Conservation (phyloP, 1,140 invertebrate species). For the Coptotermes formosanus region DNA sequence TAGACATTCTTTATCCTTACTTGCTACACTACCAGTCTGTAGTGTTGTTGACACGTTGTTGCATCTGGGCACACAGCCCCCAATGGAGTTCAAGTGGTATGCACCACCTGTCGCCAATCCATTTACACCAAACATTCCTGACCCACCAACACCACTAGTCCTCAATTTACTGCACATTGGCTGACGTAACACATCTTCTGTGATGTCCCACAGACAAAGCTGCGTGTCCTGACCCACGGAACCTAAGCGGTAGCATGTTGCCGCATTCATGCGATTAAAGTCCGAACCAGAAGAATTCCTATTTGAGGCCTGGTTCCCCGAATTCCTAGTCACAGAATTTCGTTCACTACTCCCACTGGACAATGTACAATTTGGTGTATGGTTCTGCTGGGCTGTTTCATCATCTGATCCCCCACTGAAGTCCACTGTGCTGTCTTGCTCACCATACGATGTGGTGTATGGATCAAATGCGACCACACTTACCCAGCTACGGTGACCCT, state of each 20-base stretch:
- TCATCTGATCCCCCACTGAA: conserved; percentile 55
- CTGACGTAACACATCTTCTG: conserved; percentile 85
- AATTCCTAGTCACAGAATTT: conserved; percentile 32
- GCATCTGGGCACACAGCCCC: conserved; percentile 24
- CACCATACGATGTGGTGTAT: conserved; percentile 68
- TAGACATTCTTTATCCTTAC: conserved; percentile 39
- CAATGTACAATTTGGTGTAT: conserved; percentile 34
- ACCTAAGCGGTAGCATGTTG: conserved; percentile 83
- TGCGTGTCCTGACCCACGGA: conserved; percentile 98
- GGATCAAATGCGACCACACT: conserved; percentile 96
- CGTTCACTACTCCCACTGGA: conserved; percentile 35
- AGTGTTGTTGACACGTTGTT: conserved; percentile 29
- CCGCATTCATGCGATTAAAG: conserved; percentile 49
- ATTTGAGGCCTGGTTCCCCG: conserved; percentile 43
- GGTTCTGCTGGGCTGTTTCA: conserved; percentile 44
- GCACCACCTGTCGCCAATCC: conserved; percentile 21
- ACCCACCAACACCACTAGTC: conserved; percentile 38
- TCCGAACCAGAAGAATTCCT: conserved; percentile 56
- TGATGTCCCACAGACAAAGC: conserved; percentile 97
- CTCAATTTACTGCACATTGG: conserved; percentile 54
- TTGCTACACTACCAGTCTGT: conserved; percentile 36
- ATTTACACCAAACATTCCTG: conserved; percentile 28
- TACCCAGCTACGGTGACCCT: conserved; percentile 95
- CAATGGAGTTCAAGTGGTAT: conserved; percentile 21
- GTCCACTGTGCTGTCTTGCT: conserved; percentile 40